Evolutionary conservation across 2,888 invertebrate genomes (phyloP), one percentile per base, ranked within the genome.

Genomic region (Oligia strigilis): DNA sequence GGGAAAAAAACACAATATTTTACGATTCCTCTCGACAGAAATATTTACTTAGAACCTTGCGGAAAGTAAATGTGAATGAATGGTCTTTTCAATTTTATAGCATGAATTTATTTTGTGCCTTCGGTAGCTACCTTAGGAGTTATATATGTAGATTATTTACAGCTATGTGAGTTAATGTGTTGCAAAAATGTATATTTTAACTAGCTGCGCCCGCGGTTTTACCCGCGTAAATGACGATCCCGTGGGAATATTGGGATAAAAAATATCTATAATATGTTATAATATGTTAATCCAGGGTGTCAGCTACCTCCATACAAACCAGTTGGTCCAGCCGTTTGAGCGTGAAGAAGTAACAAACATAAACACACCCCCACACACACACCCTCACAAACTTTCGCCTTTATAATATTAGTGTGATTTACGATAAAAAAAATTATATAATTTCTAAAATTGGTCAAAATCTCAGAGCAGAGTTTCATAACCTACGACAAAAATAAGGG

Each of bases 21-120:
- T 80, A 82, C 78, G 87, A 77, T 87, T 80, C 60, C 72, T 70
- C 74, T 65, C 70, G 60, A 81, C 70, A 71, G 75, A 80, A 75
- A 82, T 84, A 85, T 88, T 85, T 81, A 84, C 79, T 85, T 81
- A 76, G 66, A 73, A 52, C 43, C 71, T 70, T 70, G 46, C 62
- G 64, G 40, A 64, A 65, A 77, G 82, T 73, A 71, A 80, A 84
- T 78, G 60, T 78, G 75, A 72, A 88, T 88, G 70, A 80, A 77
- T 75, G 78, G 9, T 75, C 70, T 78, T 82, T 78, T 82, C 66
- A 72, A 70, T 67, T 80, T 72, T 71, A 80, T 73, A 46, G 60
- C 36, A 58, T 66, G 40, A 43, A 19, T 70, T 78, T 77, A 72
- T 71, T 52, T 14, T 55, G 49, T 78, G 62, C 29, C 8, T 65